Evolutionary conservation across 2,888 invertebrate species (phyloP).

Genomic region (Mycalesis mineus): DNA sequence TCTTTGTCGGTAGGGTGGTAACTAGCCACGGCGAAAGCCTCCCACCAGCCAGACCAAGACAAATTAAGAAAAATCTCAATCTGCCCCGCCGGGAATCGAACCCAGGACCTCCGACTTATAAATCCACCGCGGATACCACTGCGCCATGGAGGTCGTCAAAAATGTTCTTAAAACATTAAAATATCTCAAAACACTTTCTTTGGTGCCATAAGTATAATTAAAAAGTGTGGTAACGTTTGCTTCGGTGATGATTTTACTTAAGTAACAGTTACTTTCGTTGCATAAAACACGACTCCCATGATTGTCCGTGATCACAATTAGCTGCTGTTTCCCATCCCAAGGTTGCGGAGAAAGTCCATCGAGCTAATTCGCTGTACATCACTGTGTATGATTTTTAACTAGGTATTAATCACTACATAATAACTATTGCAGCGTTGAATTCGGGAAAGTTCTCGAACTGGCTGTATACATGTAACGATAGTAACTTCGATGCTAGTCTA

Average conservation of each 20-base stretch:
- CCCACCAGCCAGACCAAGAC: no score
- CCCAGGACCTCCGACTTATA: no score
- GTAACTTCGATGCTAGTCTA: no score
- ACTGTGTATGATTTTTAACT: neutral
- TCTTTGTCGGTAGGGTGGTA: no score
- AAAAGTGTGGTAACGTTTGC: constrained; percentile 30
- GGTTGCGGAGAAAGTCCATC: constrained; percentile 38
- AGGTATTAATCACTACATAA: neutral
- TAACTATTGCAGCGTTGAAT: no score
- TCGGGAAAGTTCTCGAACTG: no score
- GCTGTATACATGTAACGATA: no score
- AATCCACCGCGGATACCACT: no score
- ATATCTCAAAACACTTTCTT: constrained; percentile 1
- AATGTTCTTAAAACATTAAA: neutral
- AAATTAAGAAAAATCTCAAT: no score
- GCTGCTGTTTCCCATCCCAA: constrained; percentile 41
- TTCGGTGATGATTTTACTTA: constrained; percentile 28
- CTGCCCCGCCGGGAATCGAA: no score
- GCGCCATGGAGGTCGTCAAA: no score
- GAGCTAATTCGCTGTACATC: constrained; percentile 27
- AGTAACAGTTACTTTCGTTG: constrained; percentile 64
- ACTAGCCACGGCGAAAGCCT: no score
- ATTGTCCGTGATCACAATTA: constrained; percentile 46
- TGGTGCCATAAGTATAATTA: constrained; percentile 20
- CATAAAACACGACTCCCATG: constrained; percentile 51